Base-by-base conservation (phyloP, 2,888 invertebrate genomes). In the Metopia argyrocephala region DNA sequence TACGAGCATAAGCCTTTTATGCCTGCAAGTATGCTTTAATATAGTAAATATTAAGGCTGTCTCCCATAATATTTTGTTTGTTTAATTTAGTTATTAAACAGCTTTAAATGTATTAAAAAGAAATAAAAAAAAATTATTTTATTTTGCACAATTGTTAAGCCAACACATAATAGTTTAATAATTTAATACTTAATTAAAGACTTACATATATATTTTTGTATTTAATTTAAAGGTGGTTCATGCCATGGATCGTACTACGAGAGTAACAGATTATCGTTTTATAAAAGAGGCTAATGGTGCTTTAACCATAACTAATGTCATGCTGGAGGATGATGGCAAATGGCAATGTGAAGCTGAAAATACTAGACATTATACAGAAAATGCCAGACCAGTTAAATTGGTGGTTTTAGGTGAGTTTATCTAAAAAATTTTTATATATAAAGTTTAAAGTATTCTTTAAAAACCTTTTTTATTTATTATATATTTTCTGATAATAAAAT, bases 311-410 rank as follows among this genome's bases (percentile, higher is more conserved):
- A 90, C 88, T 78, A 91, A 91, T 84, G 91, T 90, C n/a, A 91
- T 91, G 91, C 86, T 91, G 12, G 94, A 94, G 87, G 94, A 94
- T 86, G 93, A 94, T 85, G 95, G 95, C n/a, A 91, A 92, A 85
- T 95, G 95, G 93, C 93, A 92, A 84, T 95, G 95, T 87, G 93
- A 93, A 84, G 93, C 94, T 5, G 93, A 93, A 85, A 94, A 94
- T 86, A 92, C 93, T 3, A 86, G 88, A 28, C 92, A 93, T 45
- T 93, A 93, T 74, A 92, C 93, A 2, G 92, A 94, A 54, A 93
- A 93, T 78, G 93, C 94, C 28, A 92, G 93, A 86, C 93, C 93
- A 54, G 92, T 94, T 83, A 93, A 93, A 87, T 91, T 94, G 85
- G 92, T 93, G 78, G 93, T 94, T 78, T 91, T 94, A 83, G 94